Percentiles rank a stretch among this genome's conserved stretches.
phyloP scores from a whole-genome alignment of 2,888 invertebrate species.

The Chrysolina americana region DNA sequence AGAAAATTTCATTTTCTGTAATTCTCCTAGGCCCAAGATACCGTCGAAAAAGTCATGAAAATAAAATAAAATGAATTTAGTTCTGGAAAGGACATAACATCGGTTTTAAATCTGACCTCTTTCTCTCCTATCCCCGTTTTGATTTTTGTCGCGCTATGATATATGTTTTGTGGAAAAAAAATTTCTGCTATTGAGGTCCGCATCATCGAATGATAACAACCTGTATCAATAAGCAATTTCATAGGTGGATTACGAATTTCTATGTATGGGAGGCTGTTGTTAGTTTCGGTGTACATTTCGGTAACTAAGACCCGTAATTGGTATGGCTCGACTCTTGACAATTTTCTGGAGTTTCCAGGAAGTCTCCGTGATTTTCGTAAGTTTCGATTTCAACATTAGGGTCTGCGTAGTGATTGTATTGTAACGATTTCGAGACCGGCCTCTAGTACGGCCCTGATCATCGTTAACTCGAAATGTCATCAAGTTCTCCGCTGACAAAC shows the following conservation, averaged over 20 bases:
- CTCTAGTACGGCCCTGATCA: too few relatives aligned
- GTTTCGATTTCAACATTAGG: too few relatives aligned
- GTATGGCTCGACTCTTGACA: neutral
- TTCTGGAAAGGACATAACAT: neutral
- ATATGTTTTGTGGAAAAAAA: neutral
- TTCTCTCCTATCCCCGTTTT: too few relatives aligned
- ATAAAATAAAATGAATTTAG: neutral
- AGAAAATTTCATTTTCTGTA: conserved; percentile 1
- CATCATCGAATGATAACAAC: neutral
- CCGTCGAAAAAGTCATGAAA: too few relatives aligned
- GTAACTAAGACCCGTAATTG: neutral
- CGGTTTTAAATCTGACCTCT: too few relatives aligned
- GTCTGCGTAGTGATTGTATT: neutral
- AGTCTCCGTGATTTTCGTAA: neutral
- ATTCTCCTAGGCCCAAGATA: neutral
- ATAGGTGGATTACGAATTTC: too few relatives aligned
- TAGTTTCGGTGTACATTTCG: too few relatives aligned
- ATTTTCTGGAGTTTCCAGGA: neutral
- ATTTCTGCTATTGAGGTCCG: neutral
- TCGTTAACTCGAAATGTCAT: too few relatives aligned
- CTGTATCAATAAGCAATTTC: too few relatives aligned
- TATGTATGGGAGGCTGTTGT: too few relatives aligned
- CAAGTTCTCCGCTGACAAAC: too few relatives aligned
- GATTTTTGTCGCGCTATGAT: neutral
- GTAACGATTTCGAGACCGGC: too few relatives aligned